Evolutionary conservation across 2,888 invertebrate genomes (phyloP).

Genomic region (Mesochorus sp.): DNA sequence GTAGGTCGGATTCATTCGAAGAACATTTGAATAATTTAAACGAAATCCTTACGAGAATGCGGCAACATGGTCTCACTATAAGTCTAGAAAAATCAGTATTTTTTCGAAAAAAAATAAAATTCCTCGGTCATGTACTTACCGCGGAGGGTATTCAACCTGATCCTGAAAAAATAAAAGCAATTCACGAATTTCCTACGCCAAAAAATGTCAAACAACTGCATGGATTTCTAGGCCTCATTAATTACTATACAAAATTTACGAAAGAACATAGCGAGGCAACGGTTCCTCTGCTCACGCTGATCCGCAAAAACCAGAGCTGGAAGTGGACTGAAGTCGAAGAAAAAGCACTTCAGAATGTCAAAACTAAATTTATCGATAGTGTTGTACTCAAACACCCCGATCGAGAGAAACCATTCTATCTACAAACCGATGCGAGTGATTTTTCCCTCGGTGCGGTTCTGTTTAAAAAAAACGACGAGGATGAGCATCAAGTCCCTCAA

Average conservation of each 20-base stretch:
- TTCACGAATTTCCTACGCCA: background rate
- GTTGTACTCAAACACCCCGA: slow-evolving; percentile 3
- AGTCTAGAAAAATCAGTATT: slow-evolving; percentile 5
- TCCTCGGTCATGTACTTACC: background rate
- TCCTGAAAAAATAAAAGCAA: background rate
- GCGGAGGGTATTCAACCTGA: background rate
- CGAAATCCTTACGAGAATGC: background rate
- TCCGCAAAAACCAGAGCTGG: background rate
- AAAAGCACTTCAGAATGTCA: background rate
- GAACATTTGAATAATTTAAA: background rate
- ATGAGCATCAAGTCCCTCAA: slow-evolving; percentile 50
- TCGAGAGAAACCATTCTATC: slow-evolving; percentile 35
- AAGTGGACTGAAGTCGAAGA: background rate
- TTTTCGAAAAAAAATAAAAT: background rate
- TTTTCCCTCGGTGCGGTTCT: slow-evolving; percentile 37
- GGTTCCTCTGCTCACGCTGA: background rate
- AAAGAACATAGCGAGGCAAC: background rate
- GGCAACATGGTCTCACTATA: background rate
- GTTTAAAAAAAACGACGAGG: slow-evolving; percentile 22
- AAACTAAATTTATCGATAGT: slow-evolving; percentile 10
- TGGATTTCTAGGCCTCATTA: background rate
- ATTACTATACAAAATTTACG: background rate
- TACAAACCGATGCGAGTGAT: slow-evolving; percentile 62
- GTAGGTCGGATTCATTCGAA: background rate
- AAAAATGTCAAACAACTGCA: background rate